Evolutionary conservation across 2,797 vertebrate genomes (phyloP).

Genomic region (Cyclura pinguis): DNA sequence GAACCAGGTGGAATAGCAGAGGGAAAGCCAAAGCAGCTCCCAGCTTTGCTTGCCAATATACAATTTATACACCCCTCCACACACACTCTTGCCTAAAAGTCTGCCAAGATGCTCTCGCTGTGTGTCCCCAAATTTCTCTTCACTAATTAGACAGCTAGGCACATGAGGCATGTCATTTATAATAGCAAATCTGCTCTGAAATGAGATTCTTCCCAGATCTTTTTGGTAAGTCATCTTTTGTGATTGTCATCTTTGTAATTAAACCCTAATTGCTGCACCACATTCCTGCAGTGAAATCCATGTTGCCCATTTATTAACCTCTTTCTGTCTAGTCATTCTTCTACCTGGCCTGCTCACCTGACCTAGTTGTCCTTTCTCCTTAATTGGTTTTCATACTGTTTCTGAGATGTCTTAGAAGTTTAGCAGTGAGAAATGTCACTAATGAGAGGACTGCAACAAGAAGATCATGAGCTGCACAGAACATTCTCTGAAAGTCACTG

Average conservation of each 20-base stretch:
- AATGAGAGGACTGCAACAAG: background rate
- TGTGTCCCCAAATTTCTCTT: conserved; percentile 66
- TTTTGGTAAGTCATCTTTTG: conserved; percentile 70
- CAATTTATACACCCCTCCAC: conserved; percentile 56
- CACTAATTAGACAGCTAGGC: conserved; percentile 68
- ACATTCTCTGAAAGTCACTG: background rate
- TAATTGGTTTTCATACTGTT: background rate
- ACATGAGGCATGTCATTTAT: conserved; percentile 67
- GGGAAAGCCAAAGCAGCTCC: conserved; percentile 45
- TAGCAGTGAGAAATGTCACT: background rate
- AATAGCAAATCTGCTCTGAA: conserved; percentile 64
- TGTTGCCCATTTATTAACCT: conserved; percentile 47
- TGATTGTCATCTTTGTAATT: conserved; percentile 65
- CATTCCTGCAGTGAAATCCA: conserved; percentile 64
- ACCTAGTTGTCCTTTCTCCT: background rate
- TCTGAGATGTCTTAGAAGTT: background rate
- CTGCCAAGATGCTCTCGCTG: conserved; percentile 59
- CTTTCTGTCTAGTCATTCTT: conserved; percentile 24
- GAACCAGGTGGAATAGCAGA: conserved; percentile 33
- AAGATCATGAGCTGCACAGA: background rate
- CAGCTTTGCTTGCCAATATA: conserved; percentile 45
- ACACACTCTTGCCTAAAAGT: conserved; percentile 48
- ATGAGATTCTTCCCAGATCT: conserved; percentile 59
- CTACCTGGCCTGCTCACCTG: conserved; percentile 29
- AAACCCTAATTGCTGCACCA: conserved; percentile 59